These are phyloP conservation scores for Oedothorax gibbosus DNA, from an alignment of 1,140 invertebrate species.

Conservation along the genomic window DNA sequence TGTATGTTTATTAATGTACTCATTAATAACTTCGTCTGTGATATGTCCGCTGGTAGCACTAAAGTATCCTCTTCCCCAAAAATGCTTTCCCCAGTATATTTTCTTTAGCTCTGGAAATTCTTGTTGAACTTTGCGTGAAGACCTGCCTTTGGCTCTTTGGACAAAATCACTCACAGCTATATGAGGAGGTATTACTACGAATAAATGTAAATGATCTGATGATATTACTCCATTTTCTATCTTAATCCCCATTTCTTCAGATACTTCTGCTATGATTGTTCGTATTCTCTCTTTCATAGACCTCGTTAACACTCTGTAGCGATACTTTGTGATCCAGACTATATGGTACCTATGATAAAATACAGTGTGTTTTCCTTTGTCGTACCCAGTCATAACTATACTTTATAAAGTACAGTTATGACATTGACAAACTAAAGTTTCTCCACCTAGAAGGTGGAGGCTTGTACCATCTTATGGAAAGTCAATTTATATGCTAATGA, in stretches of 20 bases:
- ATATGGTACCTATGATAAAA: constrained; percentile 3
- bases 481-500: no score
- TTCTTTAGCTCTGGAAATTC: constrained; percentile 2
- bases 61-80: not conserved
- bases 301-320: no score
- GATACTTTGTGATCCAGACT: not conserved
- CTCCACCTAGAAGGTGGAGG: not conserved
- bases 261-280: constrained; percentile 3
- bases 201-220: no score
- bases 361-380: constrained; percentile 2
- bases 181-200: no score
- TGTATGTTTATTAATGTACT: constrained; percentile 14
- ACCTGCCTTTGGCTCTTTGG: not conserved
- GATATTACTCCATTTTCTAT: not conserved
- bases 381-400: not conserved
- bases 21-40: not conserved
- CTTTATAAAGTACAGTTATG: no score
- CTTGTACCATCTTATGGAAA: no score
- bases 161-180: no score
- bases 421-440: constrained; percentile 3
- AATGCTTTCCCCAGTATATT: constrained; percentile 1
- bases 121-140: constrained; percentile 2
- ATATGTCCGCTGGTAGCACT: not conserved
- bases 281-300: not conserved
- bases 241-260: constrained; percentile 2